These are phyloP conservation scores for Papilio dardanus DNA, from an alignment of 1,140 invertebrate genomes.

Conservation along the genomic window DNA sequence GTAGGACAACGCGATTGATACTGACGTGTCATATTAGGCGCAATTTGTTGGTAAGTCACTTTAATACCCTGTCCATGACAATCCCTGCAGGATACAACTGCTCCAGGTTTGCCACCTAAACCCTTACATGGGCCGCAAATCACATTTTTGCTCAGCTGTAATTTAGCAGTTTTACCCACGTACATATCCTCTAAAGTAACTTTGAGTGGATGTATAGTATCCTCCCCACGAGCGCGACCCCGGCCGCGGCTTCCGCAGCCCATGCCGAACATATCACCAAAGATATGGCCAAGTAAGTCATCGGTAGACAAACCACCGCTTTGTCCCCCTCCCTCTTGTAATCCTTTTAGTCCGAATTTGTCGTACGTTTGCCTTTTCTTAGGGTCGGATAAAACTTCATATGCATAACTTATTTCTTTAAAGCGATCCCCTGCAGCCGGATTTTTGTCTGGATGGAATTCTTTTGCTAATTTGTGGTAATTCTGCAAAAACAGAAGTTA, in stretches of 20 bases:
- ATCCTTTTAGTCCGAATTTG: constrained; percentile 89
- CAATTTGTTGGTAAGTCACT: constrained; percentile 86
- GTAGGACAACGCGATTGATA: constrained; percentile 89
- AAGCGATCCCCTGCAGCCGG: constrained; percentile 92
- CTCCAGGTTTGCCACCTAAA: constrained; percentile 90
- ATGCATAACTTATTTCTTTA: constrained; percentile 94
- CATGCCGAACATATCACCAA: constrained; percentile 86
- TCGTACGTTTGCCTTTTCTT: constrained; percentile 89
- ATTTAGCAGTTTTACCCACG: constrained; percentile 92
- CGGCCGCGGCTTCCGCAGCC: constrained; percentile 82
- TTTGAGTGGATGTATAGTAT: constrained; percentile 88
- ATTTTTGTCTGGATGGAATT: constrained; percentile 95
- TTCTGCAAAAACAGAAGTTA: constrained; percentile 82
- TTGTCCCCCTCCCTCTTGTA: constrained; percentile 88
- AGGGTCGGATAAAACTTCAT: constrained; percentile 91
- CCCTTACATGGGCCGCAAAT: constrained; percentile 93
- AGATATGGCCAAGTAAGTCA: constrained; percentile 86
- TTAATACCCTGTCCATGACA: constrained; percentile 92
- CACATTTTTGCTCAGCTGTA: constrained; percentile 94
- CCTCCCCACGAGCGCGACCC: constrained; percentile 84
- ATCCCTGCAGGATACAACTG: constrained; percentile 86
- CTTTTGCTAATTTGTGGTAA: constrained; percentile 92
- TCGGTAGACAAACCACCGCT: constrained; percentile 83
- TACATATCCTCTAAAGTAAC: constrained; percentile 96
- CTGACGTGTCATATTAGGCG: constrained; percentile 92